Evolutionary conservation across 2,888 invertebrate species (phyloP).

Genomic region (Chorisops tibialis): DNA sequence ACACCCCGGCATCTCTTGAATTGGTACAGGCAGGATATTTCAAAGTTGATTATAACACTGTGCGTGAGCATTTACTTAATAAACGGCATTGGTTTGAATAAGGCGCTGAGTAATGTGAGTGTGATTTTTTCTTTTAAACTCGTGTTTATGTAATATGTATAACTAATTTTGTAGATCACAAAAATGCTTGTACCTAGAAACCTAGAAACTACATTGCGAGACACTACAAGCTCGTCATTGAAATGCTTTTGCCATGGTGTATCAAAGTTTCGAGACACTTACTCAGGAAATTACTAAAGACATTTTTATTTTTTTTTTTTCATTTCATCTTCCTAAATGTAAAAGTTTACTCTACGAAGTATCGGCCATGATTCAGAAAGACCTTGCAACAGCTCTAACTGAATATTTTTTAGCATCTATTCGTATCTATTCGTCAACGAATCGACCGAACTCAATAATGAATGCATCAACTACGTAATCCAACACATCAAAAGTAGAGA

Average conservation of each 20-base stretch:
- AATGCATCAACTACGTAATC: conserved; percentile 63
- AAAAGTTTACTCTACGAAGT: conserved; percentile 64
- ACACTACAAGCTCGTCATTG: conserved; percentile 66
- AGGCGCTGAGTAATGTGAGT: conserved; percentile 43
- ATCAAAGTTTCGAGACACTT: conserved; percentile 50
- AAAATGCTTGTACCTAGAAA: conserved; percentile 65
- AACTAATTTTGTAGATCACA: conserved; percentile 52
- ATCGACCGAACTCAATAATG: conserved; percentile 56
- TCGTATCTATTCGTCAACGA: conserved; percentile 67
- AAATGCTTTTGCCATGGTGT: conserved; percentile 62
- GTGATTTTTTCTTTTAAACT: not conserved
- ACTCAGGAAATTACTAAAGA: not conserved
- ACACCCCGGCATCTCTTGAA: conserved; percentile 47
- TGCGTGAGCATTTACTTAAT: conserved; percentile 42
- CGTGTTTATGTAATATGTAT: too few relatives aligned
- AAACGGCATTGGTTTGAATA: conserved; percentile 43
- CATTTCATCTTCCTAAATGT: conserved; percentile 34
- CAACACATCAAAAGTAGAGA: conserved; percentile 60
- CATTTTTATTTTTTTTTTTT: too few relatives aligned
- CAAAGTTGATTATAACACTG: conserved; percentile 43
- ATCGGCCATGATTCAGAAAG: conserved; percentile 58
- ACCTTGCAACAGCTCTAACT: conserved; percentile 60
- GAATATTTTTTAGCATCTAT: conserved; percentile 69
- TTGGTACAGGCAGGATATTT: conserved; percentile 49
- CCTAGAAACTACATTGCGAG: conserved; percentile 67